These are phyloP conservation scores for Drosophila rufa DNA, from an alignment of 1,140 invertebrate genomes.

Conservation along the genomic window DNA sequence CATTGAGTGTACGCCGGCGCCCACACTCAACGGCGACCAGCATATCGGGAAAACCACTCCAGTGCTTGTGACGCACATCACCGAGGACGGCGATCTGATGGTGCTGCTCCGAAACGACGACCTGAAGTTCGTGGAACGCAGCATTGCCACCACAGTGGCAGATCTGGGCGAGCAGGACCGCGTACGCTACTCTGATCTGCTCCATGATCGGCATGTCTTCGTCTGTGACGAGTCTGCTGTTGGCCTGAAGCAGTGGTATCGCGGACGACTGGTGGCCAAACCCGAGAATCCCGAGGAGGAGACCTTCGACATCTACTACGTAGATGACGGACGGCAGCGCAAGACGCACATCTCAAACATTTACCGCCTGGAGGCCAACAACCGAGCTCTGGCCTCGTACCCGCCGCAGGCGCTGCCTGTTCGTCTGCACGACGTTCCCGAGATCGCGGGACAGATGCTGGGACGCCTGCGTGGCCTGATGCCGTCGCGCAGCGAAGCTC, in stretches of 20 bases:
- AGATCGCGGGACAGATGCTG: slow-evolving; percentile 64
- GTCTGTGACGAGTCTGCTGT: slow-evolving; percentile 67
- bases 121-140: slow-evolving; percentile 71
- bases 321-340: slow-evolving; percentile 76
- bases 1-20: slow-evolving; percentile 60
- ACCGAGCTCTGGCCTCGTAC: slow-evolving; percentile 71
- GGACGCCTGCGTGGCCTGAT: slow-evolving; percentile 65
- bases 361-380: slow-evolving; percentile 78
- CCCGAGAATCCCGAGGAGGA: slow-evolving; percentile 61
- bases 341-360: slow-evolving; percentile 79
- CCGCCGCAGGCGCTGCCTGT: slow-evolving; percentile 74
- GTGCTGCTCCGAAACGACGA: slow-evolving; percentile 69
- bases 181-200: slow-evolving; percentile 59
- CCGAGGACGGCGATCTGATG: slow-evolving; percentile 74
- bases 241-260: slow-evolving; percentile 72
- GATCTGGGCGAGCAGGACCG: slow-evolving; percentile 65
- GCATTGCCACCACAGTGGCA: slow-evolving; percentile 68
- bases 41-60: slow-evolving; percentile 55
- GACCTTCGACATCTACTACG: slow-evolving; percentile 72
- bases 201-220: slow-evolving; percentile 72
- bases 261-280: slow-evolving; percentile 60
- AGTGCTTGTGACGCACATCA: slow-evolving; percentile 75
- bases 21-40: slow-evolving; percentile 62
- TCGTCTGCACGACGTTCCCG: slow-evolving; percentile 72
- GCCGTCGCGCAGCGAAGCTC: slow-evolving; percentile 61